These are phyloP conservation scores for Ooceraea biroi DNA, from an alignment of 1,140 invertebrate species.

Conservation along the genomic window DNA sequence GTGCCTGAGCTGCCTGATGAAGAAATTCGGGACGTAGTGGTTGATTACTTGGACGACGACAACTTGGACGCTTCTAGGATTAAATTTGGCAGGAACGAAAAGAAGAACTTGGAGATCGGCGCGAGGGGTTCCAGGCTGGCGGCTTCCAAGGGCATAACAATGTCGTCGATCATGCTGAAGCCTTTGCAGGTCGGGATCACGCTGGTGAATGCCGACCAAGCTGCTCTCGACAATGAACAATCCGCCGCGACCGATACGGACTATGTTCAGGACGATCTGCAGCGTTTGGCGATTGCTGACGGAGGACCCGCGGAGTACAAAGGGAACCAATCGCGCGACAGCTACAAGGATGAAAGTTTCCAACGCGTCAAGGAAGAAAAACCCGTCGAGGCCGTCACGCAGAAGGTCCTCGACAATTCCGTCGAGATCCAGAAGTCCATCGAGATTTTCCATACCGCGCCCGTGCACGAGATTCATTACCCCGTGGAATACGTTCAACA, in stretches of 20 bases:
- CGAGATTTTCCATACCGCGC: constrained; percentile 81
- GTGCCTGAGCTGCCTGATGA: constrained; percentile 76
- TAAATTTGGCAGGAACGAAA: background rate
- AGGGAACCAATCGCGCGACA: constrained; percentile 64
- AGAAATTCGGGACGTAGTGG: background rate
- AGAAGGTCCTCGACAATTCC: constrained; percentile 46
- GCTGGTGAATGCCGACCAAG: constrained; percentile 79
- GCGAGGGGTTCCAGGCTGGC: constrained; percentile 8
- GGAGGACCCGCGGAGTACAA: constrained; percentile 8
- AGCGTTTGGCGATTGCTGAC: background rate
- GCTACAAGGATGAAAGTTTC: constrained; percentile 70
- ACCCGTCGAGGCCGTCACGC: constrained; percentile 6
- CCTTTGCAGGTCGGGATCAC: constrained; percentile 85
- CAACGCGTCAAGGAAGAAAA: constrained; percentile 46
- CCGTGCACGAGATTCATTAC: constrained; percentile 82
- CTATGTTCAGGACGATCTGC: constrained; percentile 29
- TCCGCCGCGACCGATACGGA: background rate
- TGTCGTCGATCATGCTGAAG: constrained; percentile 80
- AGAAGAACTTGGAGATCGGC: background rate
- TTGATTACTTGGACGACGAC: constrained; percentile 2
- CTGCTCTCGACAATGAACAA: constrained; percentile 59
- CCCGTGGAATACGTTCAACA: constrained; percentile 73
- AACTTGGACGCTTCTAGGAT: background rate
- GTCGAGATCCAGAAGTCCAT: constrained; percentile 84
- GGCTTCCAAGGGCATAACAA: constrained; percentile 60